phyloP scores from a whole-genome alignment of 1,140 invertebrate genomes.

The Drosophila sp. region DNA sequence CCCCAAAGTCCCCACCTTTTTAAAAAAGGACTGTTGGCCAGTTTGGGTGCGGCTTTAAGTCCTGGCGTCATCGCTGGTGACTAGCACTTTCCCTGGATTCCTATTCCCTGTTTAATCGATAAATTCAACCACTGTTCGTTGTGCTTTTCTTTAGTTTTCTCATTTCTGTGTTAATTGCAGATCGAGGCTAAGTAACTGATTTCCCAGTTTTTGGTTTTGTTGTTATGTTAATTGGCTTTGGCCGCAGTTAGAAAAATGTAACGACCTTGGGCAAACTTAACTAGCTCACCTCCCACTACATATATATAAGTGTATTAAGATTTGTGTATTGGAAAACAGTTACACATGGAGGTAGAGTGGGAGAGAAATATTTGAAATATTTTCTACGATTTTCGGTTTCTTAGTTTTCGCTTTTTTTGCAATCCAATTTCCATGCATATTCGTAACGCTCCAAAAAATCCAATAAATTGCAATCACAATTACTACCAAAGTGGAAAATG shows the following conservation, averaged over 20 bases:
- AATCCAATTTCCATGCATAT: conserved; percentile 58
- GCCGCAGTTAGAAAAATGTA: conserved; percentile 41
- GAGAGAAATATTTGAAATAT: background rate
- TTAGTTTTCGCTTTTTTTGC: conserved; percentile 5
- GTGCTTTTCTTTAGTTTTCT: background rate
- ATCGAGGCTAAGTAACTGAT: conserved; percentile 61
- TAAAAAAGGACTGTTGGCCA: background rate
- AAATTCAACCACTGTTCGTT: conserved; percentile 35
- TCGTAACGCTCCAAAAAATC: conserved; percentile 77
- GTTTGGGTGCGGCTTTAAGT: conserved; percentile 68
- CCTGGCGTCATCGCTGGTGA: conserved; percentile 66
- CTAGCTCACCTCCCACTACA: background rate
- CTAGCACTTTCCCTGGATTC: conserved; percentile 67
- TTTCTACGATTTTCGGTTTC: conserved; percentile 9
- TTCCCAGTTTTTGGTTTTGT: conserved; percentile 27
- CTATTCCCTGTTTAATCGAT: conserved; percentile 69
- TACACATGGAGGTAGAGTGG: background rate
- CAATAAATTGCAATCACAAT: conserved; percentile 75
- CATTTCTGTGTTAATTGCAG: conserved; percentile 55
- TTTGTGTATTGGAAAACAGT: conserved; percentile 10
- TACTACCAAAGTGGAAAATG: conserved; percentile 50
- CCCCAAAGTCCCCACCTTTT: conserved; percentile 41
- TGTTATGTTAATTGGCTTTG: conserved; percentile 56
- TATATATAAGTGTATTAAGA: background rate
- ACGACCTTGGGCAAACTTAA: conserved; percentile 2